phyloP scores from a whole-genome alignment of 2,888 invertebrate genomes.

The Quadroppia sp. region DNA sequence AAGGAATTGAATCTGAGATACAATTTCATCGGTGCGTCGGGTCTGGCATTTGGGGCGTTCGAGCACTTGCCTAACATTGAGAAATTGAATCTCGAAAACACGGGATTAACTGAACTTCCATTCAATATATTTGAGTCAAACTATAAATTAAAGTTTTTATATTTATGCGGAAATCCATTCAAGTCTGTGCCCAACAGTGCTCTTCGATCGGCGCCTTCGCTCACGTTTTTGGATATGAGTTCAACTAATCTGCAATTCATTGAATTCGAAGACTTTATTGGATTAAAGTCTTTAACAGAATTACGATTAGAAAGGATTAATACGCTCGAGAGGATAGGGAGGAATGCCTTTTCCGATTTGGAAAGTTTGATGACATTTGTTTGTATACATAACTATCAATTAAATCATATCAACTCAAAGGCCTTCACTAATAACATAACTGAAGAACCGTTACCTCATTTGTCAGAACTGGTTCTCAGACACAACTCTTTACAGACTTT shows the following conservation, averaged over 20 bases:
- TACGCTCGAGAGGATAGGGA: conserved; percentile 9
- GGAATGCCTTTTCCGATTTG: conserved; percentile 15
- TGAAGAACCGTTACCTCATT: not conserved
- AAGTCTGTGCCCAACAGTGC: conserved; percentile 32
- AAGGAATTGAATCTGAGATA: conserved; percentile 54
- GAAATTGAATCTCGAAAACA: conserved; percentile 25
- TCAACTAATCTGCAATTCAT: conserved; percentile 28
- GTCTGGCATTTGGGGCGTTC: not conserved
- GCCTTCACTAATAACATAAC: conserved; percentile 34
- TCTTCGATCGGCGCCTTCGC: conserved; percentile 29
- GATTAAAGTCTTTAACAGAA: conserved; percentile 32
- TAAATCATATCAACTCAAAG: conserved; percentile 28
- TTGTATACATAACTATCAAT: conserved; percentile 33
- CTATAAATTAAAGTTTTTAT: conserved; percentile 17
- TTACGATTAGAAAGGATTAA: conserved; percentile 21
- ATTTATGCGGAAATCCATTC: conserved; percentile 18
- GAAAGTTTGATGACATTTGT: conserved; percentile 17
- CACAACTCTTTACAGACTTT: conserved; percentile 31
- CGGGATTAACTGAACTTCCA: conserved; percentile 5
- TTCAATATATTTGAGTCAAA: not conserved
- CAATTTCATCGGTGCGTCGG: not conserved
- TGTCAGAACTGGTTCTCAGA: not conserved
- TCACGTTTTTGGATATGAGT: conserved; percentile 34
- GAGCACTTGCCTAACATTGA: conserved; percentile 14
- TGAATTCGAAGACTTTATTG: conserved; percentile 29